Conservation (phyloP, 2,888 invertebrate genomes). For the Agonopterix heracliana region DNA sequence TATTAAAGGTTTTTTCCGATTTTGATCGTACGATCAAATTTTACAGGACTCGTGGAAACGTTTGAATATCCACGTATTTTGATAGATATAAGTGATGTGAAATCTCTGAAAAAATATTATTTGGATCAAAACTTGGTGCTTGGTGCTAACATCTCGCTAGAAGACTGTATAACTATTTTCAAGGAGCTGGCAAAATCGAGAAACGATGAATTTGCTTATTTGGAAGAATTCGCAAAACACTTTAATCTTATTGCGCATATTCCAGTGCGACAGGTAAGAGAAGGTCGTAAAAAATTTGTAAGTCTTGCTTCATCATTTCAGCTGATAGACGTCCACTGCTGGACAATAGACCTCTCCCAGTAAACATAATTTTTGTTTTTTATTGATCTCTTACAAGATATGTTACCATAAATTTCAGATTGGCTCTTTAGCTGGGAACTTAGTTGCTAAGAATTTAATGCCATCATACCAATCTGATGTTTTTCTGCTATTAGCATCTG, state of each 20-base stretch:
- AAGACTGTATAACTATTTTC: slow-evolving; percentile 71
- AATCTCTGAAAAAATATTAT: slow-evolving; percentile 39
- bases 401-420: slow-evolving; percentile 44
- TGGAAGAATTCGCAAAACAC: slow-evolving; percentile 73
- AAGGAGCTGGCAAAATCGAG: slow-evolving; percentile 38
- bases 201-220: slow-evolving; percentile 65
- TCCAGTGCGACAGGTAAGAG: slow-evolving; percentile 77
- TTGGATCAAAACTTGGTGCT: slow-evolving; percentile 62
- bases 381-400: too few relatives aligned
- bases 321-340: too few relatives aligned
- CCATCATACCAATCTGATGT: slow-evolving; percentile 81
- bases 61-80: slow-evolving; percentile 43
- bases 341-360: too few relatives aligned
- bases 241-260: slow-evolving; percentile 78
- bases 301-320: too few relatives aligned
- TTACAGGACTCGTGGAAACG: slow-evolving; percentile 47
- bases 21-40: not conserved
- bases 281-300: too few relatives aligned
- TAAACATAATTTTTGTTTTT: too few relatives aligned
- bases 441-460: slow-evolving; percentile 78
- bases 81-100: slow-evolving; percentile 54
- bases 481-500: slow-evolving; percentile 74
- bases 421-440: slow-evolving; percentile 81
- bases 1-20: too few relatives aligned
- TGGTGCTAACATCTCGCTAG: slow-evolving; percentile 77